Conservation (phyloP, 2,113 vertebrate species). For the Cygnus atratus region DNA sequence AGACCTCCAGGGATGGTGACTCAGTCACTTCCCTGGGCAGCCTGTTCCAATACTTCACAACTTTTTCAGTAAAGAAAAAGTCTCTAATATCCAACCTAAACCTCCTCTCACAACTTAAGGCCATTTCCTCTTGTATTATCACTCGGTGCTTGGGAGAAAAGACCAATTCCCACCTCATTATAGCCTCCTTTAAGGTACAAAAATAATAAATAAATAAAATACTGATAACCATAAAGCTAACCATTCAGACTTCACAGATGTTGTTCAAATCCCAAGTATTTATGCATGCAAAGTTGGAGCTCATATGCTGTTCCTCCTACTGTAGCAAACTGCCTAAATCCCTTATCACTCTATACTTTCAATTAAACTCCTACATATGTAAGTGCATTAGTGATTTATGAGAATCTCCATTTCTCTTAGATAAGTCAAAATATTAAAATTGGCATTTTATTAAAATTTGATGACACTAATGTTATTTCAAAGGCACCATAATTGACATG, state of each 20-base stretch:
- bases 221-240: background rate
- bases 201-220: background rate
- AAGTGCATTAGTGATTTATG: background rate
- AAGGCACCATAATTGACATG: background rate
- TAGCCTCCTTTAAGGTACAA: background rate
- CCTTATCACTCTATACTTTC: background rate
- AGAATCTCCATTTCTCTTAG: background rate
- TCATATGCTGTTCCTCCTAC: background rate
- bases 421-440: background rate
- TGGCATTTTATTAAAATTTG: background rate
- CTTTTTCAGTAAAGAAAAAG: too few relatives aligned
- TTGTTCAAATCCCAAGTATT: background rate
- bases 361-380: background rate
- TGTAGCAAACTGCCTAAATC: background rate
- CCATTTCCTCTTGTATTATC: too few relatives aligned
- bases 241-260: background rate
- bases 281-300: background rate
- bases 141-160: too few relatives aligned
- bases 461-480: background rate
- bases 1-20: too few relatives aligned
- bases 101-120: too few relatives aligned
- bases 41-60: too few relatives aligned
- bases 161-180: too few relatives aligned
- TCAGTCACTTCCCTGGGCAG: too few relatives aligned
- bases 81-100: too few relatives aligned